Evolutionary conservation across 2,888 invertebrate species (phyloP).

Genomic region (Pollenia angustigena): DNA sequence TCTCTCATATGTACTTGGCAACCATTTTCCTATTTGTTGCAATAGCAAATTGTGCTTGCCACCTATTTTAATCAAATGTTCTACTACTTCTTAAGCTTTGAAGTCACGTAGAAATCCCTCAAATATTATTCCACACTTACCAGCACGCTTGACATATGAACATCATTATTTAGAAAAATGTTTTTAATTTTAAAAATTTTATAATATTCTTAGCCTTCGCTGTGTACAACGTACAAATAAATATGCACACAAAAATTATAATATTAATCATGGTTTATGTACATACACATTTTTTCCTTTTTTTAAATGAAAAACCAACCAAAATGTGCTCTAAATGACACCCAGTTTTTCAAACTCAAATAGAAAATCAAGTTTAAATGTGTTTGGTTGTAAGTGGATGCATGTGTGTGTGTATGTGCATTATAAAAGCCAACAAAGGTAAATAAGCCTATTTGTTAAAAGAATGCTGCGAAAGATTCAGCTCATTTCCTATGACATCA

Average conservation of each 20-base stretch:
- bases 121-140: constrained; percentile 2
- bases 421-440: constrained; percentile 52
- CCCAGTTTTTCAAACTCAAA: constrained; percentile 60
- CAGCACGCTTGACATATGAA: constrained; percentile 31
- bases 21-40: too few relatives aligned
- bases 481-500: constrained; percentile 61
- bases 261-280: constrained; percentile 61
- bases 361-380: constrained; percentile 55
- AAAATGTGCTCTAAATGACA: constrained; percentile 59
- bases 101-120: constrained; percentile 11
- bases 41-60: too few relatives aligned
- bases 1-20: too few relatives aligned
- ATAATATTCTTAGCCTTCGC: constrained; percentile 39
- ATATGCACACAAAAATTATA: constrained; percentile 43
- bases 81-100: not conserved
- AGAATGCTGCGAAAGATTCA: constrained; percentile 52
- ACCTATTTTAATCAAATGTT: not conserved
- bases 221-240: not conserved
- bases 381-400: not conserved
- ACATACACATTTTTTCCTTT: not conserved
- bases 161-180: constrained; percentile 60
- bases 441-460: constrained; percentile 72
- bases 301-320: constrained; percentile 27
- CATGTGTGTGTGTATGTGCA: not conserved
- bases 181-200: constrained; percentile 59